Conservation (phyloP, 2,797 vertebrate species). For the Galagoides demidoff region DNA sequence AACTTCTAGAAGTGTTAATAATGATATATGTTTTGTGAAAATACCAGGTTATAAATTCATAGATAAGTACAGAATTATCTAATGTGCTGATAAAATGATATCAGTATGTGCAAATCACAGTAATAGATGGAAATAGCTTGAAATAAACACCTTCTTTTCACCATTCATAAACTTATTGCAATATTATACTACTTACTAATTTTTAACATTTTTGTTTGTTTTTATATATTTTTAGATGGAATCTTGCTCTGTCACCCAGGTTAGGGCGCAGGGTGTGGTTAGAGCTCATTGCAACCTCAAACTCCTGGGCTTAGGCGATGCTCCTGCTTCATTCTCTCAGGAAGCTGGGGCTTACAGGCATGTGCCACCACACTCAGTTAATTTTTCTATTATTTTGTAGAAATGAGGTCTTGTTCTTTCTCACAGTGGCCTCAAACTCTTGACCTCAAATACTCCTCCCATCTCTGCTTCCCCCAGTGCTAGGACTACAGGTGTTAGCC, state of each 20-base stretch:
- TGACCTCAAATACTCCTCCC: background rate
- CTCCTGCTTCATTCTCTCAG: too few species aligned
- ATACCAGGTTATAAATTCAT: conserved; percentile 25
- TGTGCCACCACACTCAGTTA: background rate
- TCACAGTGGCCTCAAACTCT: background rate
- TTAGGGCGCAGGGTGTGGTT: background rate
- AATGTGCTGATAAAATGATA: conserved; percentile 39
- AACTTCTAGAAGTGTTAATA: conserved; percentile 28
- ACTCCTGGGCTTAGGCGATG: background rate
- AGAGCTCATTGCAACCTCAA: background rate
- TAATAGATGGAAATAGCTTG: conserved; percentile 42
- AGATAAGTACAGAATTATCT: conserved; percentile 35
- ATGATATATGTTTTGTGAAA: background rate
- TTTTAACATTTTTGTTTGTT: too few species aligned
- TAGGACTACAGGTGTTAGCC: background rate
- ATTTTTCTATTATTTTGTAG: background rate
- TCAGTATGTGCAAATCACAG: conserved; percentile 23
- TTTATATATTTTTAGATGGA: background rate
- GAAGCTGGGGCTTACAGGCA: too few species aligned
- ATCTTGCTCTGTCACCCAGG: background rate
- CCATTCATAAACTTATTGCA: background rate
- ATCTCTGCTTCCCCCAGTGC: background rate
- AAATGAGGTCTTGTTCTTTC: background rate
- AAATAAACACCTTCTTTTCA: conserved; percentile 48
- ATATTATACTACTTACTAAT: background rate